Conservation (phyloP, 2,797 vertebrate genomes). For the Periophthalmus magnuspinnatus region DNA sequence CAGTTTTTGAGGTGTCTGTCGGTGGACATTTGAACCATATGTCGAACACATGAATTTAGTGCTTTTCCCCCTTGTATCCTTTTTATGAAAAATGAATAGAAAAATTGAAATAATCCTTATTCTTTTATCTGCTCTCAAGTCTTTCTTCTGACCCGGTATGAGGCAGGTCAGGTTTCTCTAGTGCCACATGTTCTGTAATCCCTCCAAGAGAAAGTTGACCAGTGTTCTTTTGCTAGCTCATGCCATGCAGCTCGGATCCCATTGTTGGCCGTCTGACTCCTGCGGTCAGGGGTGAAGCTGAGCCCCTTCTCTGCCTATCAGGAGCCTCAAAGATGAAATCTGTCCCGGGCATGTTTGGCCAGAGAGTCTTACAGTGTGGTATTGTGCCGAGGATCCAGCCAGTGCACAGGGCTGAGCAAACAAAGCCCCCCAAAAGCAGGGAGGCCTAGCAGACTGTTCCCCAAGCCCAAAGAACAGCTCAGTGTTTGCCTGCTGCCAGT, state of each 20-base stretch:
- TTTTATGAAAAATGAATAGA: conserved; percentile 46
- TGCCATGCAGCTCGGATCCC: conserved; percentile 58
- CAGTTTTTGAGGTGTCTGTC: conserved; percentile 26
- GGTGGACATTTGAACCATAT: conserved; percentile 49
- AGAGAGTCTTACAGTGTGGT: conserved; percentile 65
- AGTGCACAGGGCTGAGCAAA: conserved; percentile 66
- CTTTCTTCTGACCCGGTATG: conserved; percentile 57
- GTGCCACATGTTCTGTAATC: conserved; percentile 70
- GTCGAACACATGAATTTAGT: conserved; percentile 40
- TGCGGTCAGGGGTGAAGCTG: conserved; percentile 62
- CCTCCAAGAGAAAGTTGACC: conserved; percentile 61
- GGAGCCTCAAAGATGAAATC: conserved; percentile 69
- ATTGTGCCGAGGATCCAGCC: conserved; percentile 68
- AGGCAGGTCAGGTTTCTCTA: conserved; percentile 53
- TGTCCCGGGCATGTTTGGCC: conserved; percentile 61
- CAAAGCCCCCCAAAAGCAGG: conserved; percentile 53
- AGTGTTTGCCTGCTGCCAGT: conserved; percentile 52
- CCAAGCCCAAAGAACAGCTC: conserved; percentile 55
- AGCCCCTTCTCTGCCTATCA: conserved; percentile 62
- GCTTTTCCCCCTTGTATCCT: conserved; percentile 36
- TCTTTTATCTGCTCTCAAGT: conserved; percentile 42
- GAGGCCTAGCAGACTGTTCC: conserved; percentile 58
- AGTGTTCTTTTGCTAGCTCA: conserved; percentile 67
- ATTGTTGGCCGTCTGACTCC: conserved; percentile 62
- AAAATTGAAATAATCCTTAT: conserved; percentile 59